phyloP scores from a whole-genome alignment of 2,888 invertebrate genomes.

The Lottia gigantea region DNA sequence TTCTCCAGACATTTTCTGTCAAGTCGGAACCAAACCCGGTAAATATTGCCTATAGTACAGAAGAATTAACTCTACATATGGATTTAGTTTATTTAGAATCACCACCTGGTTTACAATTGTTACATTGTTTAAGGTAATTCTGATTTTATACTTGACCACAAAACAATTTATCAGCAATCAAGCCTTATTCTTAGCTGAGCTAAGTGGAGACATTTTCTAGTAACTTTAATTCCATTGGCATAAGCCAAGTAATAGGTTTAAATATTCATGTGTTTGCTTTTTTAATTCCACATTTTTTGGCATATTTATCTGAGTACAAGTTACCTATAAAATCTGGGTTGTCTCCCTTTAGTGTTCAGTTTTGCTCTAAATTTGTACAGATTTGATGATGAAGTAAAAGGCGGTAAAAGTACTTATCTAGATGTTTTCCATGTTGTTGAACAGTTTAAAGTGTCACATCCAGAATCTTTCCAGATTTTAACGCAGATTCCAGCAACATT shows the following conservation, averaged over 20 bases:
- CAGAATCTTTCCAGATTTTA: conserved; percentile 51
- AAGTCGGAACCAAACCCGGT: conserved; percentile 47
- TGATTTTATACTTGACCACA: no score
- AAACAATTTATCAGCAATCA: no score
- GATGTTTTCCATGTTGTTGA: conserved; percentile 58
- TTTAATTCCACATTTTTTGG: neutral
- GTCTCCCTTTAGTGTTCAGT: neutral
- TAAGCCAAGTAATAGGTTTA: neutral
- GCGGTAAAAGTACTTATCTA: conserved; percentile 56
- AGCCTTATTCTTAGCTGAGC: no score
- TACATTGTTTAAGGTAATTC: conserved; percentile 54
- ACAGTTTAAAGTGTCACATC: conserved; percentile 42
- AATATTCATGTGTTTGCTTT: neutral
- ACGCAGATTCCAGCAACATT: conserved; percentile 58
- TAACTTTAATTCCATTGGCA: no score
- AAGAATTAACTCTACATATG: conserved; percentile 55
- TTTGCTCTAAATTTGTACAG: conserved; percentile 32
- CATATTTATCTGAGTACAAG: neutral
- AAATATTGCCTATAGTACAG: conserved; percentile 59
- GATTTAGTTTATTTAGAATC: conserved; percentile 64
- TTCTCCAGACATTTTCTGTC: conserved; percentile 52
- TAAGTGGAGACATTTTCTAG: no score
- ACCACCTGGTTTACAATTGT: conserved; percentile 61
- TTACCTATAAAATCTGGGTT: neutral
- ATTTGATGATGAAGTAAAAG: conserved; percentile 55